These are phyloP conservation scores for Urocolius indicus DNA, from an alignment of 2,113 vertebrate genomes.

Conservation along the genomic window DNA sequence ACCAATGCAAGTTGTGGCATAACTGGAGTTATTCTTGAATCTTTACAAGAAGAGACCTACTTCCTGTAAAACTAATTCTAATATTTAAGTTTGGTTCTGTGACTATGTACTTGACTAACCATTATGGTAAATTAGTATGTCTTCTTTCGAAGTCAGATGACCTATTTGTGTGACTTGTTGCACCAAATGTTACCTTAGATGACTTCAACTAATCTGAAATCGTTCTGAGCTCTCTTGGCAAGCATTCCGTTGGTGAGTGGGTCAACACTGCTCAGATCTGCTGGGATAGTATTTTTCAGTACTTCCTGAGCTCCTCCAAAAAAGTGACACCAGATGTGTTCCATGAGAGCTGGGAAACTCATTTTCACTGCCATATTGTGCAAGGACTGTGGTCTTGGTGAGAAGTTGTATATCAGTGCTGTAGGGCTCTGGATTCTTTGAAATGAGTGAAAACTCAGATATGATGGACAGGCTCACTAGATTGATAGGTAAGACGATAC, in stretches of 20 bases:
- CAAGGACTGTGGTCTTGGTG: neutral
- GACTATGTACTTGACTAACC: neutral
- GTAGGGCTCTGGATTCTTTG: neutral
- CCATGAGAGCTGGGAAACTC: neutral
- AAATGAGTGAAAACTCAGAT: neutral
- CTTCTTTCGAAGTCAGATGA: neutral
- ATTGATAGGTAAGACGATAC: neutral
- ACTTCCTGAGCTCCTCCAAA: neutral
- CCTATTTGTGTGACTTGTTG: slow-evolving; percentile 3
- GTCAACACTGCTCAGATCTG: neutral
- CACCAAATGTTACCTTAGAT: slow-evolving; percentile 3
- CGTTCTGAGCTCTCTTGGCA: neutral
- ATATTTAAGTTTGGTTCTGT: neutral
- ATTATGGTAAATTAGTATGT: neutral
- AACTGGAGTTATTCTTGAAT: neutral
- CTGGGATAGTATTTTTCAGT: neutral
- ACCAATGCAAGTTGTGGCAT: neutral
- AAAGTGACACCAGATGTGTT: neutral
- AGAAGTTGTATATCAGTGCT: neutral
- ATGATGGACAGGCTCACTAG: neutral
- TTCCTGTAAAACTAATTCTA: neutral
- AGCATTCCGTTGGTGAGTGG: neutral
- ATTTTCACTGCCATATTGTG: neutral
- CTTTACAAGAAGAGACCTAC: neutral
- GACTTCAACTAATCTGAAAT: slow-evolving; percentile 31